These are phyloP conservation scores for Cololabis saira DNA, from an alignment of 2,113 vertebrate genomes.

Conservation along the genomic window DNA sequence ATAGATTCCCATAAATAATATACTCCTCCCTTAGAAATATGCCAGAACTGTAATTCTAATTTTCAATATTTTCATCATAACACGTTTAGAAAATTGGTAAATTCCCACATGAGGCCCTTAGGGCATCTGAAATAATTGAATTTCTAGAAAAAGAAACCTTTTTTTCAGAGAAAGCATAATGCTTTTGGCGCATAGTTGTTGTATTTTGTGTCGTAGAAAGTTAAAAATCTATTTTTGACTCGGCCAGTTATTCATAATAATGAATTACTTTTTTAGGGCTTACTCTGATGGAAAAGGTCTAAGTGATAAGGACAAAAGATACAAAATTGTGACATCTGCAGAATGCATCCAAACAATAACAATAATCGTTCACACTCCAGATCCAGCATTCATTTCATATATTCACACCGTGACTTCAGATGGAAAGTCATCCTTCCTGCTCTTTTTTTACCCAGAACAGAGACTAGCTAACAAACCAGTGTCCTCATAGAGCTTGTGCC, in stretches of 20 bases:
- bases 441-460: conserved; percentile 42
- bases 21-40: not conserved
- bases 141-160: conserved; percentile 19
- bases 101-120: conserved; percentile 2
- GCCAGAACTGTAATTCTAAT: not conserved
- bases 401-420: conserved; percentile 34
- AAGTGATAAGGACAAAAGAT: not conserved
- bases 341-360: too few relatives aligned
- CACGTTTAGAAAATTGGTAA: not conserved
- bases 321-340: conserved; percentile 3
- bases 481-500: conserved; percentile 46
- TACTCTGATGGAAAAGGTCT: not conserved
- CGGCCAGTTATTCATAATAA: too few relatives aligned
- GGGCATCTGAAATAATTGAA: conserved; percentile 9
- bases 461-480: conserved; percentile 59
- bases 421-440: conserved; percentile 40
- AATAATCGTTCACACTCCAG: conserved; percentile 18
- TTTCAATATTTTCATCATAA: not conserved
- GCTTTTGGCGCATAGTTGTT: too few relatives aligned
- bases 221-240: too few relatives aligned
- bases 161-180: too few relatives aligned
- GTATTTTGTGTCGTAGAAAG: too few relatives aligned
- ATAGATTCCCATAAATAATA: too few relatives aligned
- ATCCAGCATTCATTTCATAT: conserved; percentile 40
- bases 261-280: not conserved